Base-by-base conservation (phyloP, 2,797 vertebrate genomes). In the Amblyraja radiata region DNA sequence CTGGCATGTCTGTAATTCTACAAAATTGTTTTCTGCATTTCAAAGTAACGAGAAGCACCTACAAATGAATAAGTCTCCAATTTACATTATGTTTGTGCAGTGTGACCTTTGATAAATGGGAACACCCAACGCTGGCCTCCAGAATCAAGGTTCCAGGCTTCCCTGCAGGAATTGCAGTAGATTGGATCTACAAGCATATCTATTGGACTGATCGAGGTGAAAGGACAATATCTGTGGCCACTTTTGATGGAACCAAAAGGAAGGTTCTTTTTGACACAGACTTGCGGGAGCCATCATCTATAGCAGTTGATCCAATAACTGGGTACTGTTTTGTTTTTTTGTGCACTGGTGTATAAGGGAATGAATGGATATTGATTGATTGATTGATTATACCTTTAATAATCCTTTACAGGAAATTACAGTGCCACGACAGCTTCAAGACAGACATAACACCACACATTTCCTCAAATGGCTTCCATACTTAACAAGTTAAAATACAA, bases 181-280 rank as follows among this genome's bases (percentile, higher is more conserved):
- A 99, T 96, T 99, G 99, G 99, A 95, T 99, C 96, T 99, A 99
- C 94, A 99, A 99, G 95, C 98, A 98, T 95, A 95, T 99, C 94
- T 99, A 99, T 96, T 99, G 98, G 98, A 97, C 98, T 46, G 98
- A 99, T 88, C 97, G 98, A 1, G 94, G 96, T 93, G 97, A 97
- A 93, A 99, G 98, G 96, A 98, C 96, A 6, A 98, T 99, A 95
- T 97, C 98, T 68, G 98, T 99, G 81, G 96, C 98, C 92, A 98
- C 96, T 93, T 97, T 98, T 91, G 97, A 98, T 16, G 99, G 98
- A 93, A 97, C 96, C 93, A 99, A 97, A 95, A 97, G 96, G 95
- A 99, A 97, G 93, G 96, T 97, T 93, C 96, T 99, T 93, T 98
- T 99, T 94, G 95, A 95, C 93, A 96, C 96, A 58, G 97, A 97